These are phyloP conservation scores for Hemicentrotus pulcherrimus DNA, from an alignment of 35 echinoderm and acorn worm species.

Conservation along the genomic window DNA sequence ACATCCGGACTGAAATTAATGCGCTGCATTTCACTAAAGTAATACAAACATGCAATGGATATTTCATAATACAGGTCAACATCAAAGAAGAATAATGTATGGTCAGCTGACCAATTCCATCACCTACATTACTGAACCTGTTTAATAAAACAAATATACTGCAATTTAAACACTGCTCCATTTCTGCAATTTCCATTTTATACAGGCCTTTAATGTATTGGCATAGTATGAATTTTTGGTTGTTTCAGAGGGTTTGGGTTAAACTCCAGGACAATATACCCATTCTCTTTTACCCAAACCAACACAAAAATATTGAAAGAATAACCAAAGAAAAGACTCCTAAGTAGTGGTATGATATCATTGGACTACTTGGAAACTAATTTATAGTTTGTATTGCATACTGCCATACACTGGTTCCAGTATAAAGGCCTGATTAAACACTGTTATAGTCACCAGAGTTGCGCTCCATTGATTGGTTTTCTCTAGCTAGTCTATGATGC, in stretches of 20 bases:
- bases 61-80: no score
- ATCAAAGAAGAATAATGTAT: not conserved
- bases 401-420: not conserved
- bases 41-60: no score
- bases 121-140: not conserved
- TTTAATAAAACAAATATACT: not conserved
- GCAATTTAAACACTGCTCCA: not conserved
- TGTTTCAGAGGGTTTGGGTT: not conserved
- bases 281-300: not conserved
- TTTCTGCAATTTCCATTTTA: not conserved
- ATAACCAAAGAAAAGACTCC: no score
- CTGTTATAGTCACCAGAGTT: constrained; percentile 38
- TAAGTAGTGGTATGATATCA: no score
- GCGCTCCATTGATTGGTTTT: not conserved
- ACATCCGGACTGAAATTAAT: not conserved
- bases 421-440: not conserved
- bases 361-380: not conserved
- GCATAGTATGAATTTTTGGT: no score
- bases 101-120: no score
- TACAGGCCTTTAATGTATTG: no score
- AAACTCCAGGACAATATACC: not conserved
- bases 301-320: not conserved
- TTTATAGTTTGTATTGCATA: not conserved
- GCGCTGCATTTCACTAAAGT: not conserved
- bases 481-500: not conserved